Base-by-base conservation (phyloP, 2,113 vertebrate genomes). In the Tragulus kanchil region DNA sequence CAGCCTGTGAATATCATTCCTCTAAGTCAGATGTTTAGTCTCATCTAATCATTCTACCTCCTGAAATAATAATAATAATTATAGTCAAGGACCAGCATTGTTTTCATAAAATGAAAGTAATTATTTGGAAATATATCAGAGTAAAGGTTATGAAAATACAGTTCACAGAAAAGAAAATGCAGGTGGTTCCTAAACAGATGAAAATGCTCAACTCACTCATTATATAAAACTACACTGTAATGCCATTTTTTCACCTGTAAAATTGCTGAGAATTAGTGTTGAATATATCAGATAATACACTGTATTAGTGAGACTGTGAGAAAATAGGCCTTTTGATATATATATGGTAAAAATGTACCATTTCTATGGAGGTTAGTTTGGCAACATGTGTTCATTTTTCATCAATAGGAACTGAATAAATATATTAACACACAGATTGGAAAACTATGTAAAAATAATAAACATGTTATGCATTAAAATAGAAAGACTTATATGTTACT, bases 371-470 rank as follows among this genome's bases (percentile, higher is more conserved):
- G 61, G 56, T 69, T 54, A 71, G 71, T 83, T 85, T 69, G 58
- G 17, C 13, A 91, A 73, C 58, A 23, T 58, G 6, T 64, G 42
- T 71, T 87, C 17, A n/a, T 11, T 77, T 93, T 93, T 89, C 50
- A 85, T 28, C 19, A 50, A 56, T 2, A 94, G 4, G 1, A 36
- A 91, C 14, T 88, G 81, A 90, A 58, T 85, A 59, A 89, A n/a
- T 52, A 58, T n/a, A 87, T 54, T 83, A 71, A 77, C 25, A 75
- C 5, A 59, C 17, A 75, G 14, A 45, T 62, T 65, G 42, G 83
- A 94, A 95, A 84, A 21, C 11, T 84, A 52, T 62, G 31, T 59
- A 48, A 91, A 91, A 85, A 90, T 36, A 85, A 36, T 69, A 85
- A 79, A 65, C 2, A 82, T 6, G 91, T 89, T 28, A 50, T 61